Conservation (phyloP, 2,888 invertebrate species). For the Thalpophila matura region DNA sequence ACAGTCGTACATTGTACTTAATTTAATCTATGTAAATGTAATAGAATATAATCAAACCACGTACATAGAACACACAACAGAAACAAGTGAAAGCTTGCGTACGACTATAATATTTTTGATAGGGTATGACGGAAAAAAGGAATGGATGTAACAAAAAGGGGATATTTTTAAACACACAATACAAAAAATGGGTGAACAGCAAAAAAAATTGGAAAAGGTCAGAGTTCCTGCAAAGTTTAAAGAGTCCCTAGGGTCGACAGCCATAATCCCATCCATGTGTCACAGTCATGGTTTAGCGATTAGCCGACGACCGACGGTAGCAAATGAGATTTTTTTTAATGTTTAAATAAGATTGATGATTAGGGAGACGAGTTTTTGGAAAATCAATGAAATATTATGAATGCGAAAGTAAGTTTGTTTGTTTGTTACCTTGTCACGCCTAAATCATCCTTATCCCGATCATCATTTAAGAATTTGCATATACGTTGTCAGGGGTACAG, state of each 20-base stretch:
- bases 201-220: constrained; percentile 49
- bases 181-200: constrained; percentile 36
- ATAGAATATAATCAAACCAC: neutral
- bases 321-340: constrained; percentile 69
- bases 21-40: neutral
- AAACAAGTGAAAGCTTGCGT: constrained; percentile 19
- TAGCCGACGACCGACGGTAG: constrained; percentile 65
- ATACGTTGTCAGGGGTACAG: no score
- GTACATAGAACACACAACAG: neutral
- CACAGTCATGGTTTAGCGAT: constrained; percentile 63
- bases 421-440: no score
- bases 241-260: constrained; percentile 59
- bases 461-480: no score
- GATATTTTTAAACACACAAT: constrained; percentile 11
- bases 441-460: no score
- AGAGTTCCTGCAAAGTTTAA: constrained; percentile 50
- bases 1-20: neutral
- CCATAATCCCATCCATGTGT: constrained; percentile 68
- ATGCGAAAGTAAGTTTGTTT: no score
- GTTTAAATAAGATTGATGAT: constrained; percentile 71
- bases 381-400: no score
- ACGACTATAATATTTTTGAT: constrained; percentile 8
- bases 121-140: neutral
- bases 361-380: neutral
- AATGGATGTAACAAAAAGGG: constrained; percentile 15